Percentiles rank a stretch among this genome's conserved stretches.
Conservation (phyloP, 2,888 invertebrate species). For the Acronicta alni region DNA sequence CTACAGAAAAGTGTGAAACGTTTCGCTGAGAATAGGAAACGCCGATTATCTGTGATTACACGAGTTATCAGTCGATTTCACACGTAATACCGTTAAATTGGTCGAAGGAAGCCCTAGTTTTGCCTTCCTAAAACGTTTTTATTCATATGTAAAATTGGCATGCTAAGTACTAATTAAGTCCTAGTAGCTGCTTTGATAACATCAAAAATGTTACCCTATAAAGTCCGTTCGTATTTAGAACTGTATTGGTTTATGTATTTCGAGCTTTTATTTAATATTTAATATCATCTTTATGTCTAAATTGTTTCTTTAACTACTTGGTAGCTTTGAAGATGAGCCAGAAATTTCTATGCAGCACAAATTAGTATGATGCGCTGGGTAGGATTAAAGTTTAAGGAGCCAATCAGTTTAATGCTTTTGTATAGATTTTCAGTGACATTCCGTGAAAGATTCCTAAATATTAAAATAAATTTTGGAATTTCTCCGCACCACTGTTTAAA, state of each 20-base stretch:
- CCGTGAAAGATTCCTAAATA: slow-evolving; percentile 23
- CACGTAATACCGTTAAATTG: slow-evolving; percentile 17
- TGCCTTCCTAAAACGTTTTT: slow-evolving; percentile 19
- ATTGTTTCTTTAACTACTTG: slow-evolving; percentile 28
- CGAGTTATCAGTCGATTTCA: slow-evolving; percentile 31
- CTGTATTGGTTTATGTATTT: slow-evolving; percentile 14
- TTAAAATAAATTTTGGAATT: slow-evolving; percentile 18
- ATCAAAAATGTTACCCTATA: background rate
- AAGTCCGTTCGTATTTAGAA: slow-evolving; percentile 8
- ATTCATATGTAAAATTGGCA: background rate
- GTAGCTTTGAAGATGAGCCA: slow-evolving; percentile 42
- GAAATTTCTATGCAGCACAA: slow-evolving; percentile 27
- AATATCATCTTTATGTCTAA: slow-evolving; percentile 32
- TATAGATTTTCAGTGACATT: slow-evolving; percentile 17
- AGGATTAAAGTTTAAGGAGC: slow-evolving; percentile 15
- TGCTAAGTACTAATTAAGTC: background rate
- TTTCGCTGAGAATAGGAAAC: slow-evolving; percentile 21
- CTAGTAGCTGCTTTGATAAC: background rate
- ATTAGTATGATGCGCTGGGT: slow-evolving; percentile 34
- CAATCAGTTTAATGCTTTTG: slow-evolving; percentile 15
- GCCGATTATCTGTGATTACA: slow-evolving; percentile 21
- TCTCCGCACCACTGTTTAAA: slow-evolving; percentile 27
- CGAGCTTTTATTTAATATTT: slow-evolving; percentile 33
- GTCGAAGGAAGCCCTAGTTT: slow-evolving; percentile 14
- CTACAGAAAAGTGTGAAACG: slow-evolving; percentile 9